Evolutionary conservation across 2,797 vertebrate species (phyloP).

Genomic region (Ctenochaetus hawaiiensis): DNA sequence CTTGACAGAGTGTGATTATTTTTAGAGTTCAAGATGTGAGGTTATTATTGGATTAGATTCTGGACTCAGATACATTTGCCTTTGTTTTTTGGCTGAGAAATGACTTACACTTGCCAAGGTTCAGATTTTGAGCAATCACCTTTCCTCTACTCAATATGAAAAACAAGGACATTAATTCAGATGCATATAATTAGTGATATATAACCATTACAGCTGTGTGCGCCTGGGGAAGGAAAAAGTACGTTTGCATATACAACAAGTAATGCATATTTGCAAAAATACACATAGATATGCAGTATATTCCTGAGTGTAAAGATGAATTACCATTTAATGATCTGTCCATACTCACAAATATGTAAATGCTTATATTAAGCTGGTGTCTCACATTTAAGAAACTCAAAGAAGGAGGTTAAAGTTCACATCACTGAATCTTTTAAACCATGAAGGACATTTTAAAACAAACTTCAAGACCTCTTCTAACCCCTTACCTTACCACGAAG

Average conservation of each 20-base stretch:
- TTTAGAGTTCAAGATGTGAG: constrained; percentile 63
- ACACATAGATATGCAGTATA: constrained; percentile 4
- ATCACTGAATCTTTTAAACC: background rate
- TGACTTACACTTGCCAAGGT: constrained; percentile 51
- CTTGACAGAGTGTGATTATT: constrained; percentile 63
- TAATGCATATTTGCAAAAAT: background rate
- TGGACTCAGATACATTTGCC: constrained; percentile 52
- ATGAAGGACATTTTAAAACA: background rate
- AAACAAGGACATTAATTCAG: constrained; percentile 47
- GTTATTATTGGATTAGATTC: constrained; percentile 77
- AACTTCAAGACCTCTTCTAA: background rate
- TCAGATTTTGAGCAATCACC: constrained; percentile 47
- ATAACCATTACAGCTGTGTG: constrained; percentile 18
- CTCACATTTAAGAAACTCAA: background rate
- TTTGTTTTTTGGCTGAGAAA: constrained; percentile 61
- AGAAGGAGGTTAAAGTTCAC: constrained; percentile 4
- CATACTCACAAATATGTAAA: constrained; percentile 32
- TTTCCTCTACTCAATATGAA: constrained; percentile 49
- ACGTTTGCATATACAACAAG: constrained; percentile 19
- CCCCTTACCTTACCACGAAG: constrained; percentile 4
- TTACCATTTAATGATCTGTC: background rate
- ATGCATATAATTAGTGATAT: constrained; percentile 27
- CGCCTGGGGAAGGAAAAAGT: background rate
- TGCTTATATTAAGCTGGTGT: constrained; percentile 58
- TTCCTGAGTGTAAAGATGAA: constrained; percentile 14